Conservation (phyloP, 2,113 vertebrate species). For the Albula goreensis region DNA sequence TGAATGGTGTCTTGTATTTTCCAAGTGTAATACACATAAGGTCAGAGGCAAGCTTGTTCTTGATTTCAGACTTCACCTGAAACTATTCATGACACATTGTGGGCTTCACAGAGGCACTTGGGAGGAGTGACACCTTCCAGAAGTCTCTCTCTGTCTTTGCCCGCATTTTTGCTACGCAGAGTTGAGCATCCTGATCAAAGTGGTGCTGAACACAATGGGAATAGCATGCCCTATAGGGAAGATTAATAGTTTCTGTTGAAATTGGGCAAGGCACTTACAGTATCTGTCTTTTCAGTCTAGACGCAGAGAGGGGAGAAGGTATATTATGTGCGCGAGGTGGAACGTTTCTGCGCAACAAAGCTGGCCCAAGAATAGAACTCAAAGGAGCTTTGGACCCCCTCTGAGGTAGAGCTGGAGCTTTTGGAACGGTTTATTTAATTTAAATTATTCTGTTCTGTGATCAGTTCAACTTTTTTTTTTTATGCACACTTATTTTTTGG, state of each 20-base stretch:
- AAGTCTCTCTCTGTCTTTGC: conserved; percentile 2
- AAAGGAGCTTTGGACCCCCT: not conserved
- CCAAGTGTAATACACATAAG: not conserved
- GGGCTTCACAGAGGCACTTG: not conserved
- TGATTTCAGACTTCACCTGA: not conserved
- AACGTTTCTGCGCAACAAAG: not conserved
- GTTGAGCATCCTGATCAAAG: conserved; percentile 33
- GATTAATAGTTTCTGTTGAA: conserved; percentile 36
- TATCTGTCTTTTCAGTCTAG: conserved; percentile 13
- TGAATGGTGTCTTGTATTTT: not conserved
- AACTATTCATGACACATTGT: not conserved
- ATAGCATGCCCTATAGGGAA: conserved; percentile 25
- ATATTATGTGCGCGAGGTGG: not conserved
- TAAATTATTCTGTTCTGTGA: no score
- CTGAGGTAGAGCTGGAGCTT: no score
- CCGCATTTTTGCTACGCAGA: conserved; percentile 11
- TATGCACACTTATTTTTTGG: no score
- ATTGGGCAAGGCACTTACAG: conserved; percentile 1
- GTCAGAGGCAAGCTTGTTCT: not conserved
- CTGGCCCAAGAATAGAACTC: not conserved
- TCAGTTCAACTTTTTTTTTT: no score
- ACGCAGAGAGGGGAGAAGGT: not conserved
- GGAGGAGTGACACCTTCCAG: conserved; percentile 6
- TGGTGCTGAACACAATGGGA: conserved; percentile 24
- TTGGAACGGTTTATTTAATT: no score